phyloP scores from a whole-genome alignment of 2,797 vertebrate species.

The Sebastes iracundus region DNA sequence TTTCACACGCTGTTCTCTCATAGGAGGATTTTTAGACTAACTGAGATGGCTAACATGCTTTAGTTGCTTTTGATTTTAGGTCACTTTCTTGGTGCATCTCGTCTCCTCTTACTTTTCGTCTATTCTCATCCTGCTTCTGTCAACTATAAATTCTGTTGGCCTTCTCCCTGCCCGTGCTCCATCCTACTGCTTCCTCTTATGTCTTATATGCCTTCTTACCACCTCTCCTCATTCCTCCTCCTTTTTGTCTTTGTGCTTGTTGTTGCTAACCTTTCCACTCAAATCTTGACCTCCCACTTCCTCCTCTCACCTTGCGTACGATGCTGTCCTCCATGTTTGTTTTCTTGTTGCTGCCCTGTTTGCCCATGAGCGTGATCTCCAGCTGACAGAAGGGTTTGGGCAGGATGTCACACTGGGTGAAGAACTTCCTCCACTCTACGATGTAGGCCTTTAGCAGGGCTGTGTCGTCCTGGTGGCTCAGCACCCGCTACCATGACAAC shows the following conservation, averaged over 20 bases:
- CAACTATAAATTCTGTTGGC: not conserved
- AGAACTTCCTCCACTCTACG: conserved; percentile 98
- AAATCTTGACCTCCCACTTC: no score
- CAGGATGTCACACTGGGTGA: conserved; percentile 97
- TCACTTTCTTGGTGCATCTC: not conserved
- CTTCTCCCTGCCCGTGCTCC: not conserved
- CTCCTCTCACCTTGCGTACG: conserved; percentile 90
- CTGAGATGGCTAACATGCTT: not conserved
- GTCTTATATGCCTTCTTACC: not conserved
- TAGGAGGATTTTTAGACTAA: not conserved
- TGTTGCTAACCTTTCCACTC: not conserved
- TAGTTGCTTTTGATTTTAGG: not conserved
- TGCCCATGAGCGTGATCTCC: conserved; percentile 92
- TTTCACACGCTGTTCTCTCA: not conserved
- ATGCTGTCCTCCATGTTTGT: conserved; percentile 98
- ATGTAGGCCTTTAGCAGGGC: conserved; percentile 97
- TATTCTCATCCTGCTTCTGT: not conserved
- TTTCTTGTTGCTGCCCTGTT: conserved; percentile 97
- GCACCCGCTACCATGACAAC: conserved; percentile 85
- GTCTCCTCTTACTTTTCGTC: not conserved
- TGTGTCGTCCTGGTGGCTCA: conserved; percentile 98
- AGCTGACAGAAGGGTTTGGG: conserved; percentile 98
- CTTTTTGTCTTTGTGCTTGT: not conserved
- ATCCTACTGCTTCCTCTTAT: not conserved
- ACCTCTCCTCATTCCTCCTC: not conserved